Evolutionary conservation across 2,797 vertebrate species (phyloP).

Genomic region (Clangula hyemalis): DNA sequence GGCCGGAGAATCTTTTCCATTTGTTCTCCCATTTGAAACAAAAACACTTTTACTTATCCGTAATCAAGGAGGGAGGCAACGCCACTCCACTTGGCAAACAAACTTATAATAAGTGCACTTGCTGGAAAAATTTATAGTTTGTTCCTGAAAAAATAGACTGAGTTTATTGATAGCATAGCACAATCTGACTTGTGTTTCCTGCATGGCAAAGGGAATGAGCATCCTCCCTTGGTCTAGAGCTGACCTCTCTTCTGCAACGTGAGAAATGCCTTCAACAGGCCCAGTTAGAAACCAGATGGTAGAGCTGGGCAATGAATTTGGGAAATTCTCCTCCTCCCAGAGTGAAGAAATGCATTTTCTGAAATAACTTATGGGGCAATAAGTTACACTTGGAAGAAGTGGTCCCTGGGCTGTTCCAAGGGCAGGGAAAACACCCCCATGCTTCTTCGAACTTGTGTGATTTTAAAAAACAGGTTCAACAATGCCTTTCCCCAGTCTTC

Average conservation of each 20-base stretch:
- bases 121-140: conserved; percentile 28
- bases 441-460: neutral
- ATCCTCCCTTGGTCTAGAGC: neutral
- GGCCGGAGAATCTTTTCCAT: neutral
- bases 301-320: neutral
- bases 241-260: neutral
- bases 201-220: neutral
- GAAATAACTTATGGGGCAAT: neutral
- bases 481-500: neutral
- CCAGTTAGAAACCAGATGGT: neutral
- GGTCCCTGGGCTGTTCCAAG: neutral
- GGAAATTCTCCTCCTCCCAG: neutral
- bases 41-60: neutral
- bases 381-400: neutral
- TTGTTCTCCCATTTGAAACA: conserved; percentile 39
- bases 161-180: neutral
- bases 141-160: conserved; percentile 24
- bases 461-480: neutral
- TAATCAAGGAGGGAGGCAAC: conserved; percentile 24
- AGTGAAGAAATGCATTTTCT: neutral
- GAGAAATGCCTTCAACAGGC: neutral
- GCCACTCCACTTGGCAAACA: conserved; percentile 25
- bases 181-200: conserved; percentile 23
- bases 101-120: neutral
- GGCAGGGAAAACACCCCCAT: neutral